phyloP scores from a whole-genome alignment of 2,797 vertebrate genomes.

The Eremophila alpestris region DNA sequence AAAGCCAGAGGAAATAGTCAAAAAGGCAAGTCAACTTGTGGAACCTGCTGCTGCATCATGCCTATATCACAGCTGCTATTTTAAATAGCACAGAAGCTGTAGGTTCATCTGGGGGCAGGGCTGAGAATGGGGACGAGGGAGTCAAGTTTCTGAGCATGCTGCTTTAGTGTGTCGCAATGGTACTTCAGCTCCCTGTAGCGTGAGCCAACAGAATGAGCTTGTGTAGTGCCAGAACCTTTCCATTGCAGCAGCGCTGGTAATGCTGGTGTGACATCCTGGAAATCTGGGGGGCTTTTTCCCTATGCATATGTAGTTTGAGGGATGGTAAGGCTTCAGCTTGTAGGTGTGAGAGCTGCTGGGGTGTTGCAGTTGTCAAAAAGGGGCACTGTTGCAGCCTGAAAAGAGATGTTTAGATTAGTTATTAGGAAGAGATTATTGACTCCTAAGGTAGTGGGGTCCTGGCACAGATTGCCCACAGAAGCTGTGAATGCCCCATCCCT shows the following conservation, averaged over 20 bases:
- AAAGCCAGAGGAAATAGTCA: neutral
- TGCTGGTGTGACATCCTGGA: neutral
- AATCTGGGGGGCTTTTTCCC: accelerated
- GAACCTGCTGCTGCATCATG: neutral
- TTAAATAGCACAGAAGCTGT: neutral
- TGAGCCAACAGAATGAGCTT: neutral
- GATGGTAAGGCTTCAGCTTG: neutral
- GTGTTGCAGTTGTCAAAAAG: neutral
- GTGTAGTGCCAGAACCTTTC: neutral
- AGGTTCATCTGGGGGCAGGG: neutral
- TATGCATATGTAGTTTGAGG: accelerated
- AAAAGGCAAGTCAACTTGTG: neutral
- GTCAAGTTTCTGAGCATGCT: neutral
- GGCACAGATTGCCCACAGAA: neutral
- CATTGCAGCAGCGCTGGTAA: accelerated
- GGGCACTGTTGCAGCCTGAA: neutral
- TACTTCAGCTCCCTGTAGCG: neutral
- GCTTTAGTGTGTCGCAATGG: neutral
- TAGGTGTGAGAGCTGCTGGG: neutral
- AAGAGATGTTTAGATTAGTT: neutral
- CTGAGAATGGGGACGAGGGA: neutral
- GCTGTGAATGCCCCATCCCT: neutral
- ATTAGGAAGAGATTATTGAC: neutral
- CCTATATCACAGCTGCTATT: neutral
- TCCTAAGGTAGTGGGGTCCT: neutral